Evolutionary conservation across 2,113 vertebrate species (phyloP), one percentile per base, ranked within the genome.

Genomic region (Diglossa brunneiventris): DNA sequence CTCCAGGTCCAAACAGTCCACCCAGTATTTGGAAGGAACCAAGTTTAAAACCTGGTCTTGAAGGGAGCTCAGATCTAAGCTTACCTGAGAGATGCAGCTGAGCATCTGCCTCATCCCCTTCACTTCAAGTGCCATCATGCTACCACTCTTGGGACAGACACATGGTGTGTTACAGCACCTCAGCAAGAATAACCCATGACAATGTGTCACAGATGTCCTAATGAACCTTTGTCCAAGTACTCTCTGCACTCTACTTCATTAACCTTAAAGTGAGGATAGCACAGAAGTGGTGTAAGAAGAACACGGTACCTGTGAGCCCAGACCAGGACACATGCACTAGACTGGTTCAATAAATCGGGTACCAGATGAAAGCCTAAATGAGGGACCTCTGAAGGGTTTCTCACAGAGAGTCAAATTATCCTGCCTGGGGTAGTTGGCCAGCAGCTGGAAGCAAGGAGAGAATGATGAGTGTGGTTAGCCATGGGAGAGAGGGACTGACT

Each of bases 401-500:
- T 91, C 47, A 69, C 26, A 42, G 37, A 68, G 15, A 76, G 46
- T 41, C 67, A 66, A 75, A 73, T 74, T 74, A n/a, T 39, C 62
- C 39, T 86, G 68, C 21, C 77, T 8, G 1, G 35, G n/a, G 41
- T 70, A n/a, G 64, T 4, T 81, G 56, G 56, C 77, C 68, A 77
- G 82, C 92, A 94, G 67, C 61, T 61, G 72, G n/a, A 90, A 80
- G 55, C 0, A 0, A 77, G 79, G 24, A 77, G 39, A 81, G 64
- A 79, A 87, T 92, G 80, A 68, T 83, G 59, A 90, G 63, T 39
- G 75, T 79, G 26, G n/a, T 50, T 82, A 73, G 63, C 78, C 83
- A 87, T 76, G 84, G 82, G 87, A 96, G 70, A 95, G 49, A 37
- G 58, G 68, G 47, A 70, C 83, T 90, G 80, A 66, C 7, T 96